These are phyloP conservation scores for Rhyacichthys aspro DNA, from an alignment of 2,797 vertebrate species.

Conservation along the genomic window DNA sequence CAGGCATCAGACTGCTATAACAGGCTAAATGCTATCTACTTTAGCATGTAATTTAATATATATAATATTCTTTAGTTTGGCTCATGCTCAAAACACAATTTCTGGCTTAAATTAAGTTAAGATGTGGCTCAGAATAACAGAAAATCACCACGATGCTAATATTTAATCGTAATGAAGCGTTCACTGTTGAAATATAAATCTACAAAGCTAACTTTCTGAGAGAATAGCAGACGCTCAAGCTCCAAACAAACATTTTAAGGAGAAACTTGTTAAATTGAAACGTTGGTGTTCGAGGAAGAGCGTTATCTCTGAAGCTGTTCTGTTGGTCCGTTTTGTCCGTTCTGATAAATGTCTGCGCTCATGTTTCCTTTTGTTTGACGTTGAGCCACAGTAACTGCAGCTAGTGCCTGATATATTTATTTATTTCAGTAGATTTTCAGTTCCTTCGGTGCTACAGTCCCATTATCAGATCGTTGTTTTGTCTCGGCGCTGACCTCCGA, in stretches of 20 bases:
- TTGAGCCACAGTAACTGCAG: not conserved
- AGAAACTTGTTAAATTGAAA: too few relatives aligned
- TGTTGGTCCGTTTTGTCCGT: slow-evolving; percentile 5
- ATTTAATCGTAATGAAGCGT: too few relatives aligned
- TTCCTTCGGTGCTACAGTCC: too few relatives aligned
- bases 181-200: not conserved
- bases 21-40: too few relatives aligned
- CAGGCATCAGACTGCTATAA: too few relatives aligned
- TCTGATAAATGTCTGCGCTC: slow-evolving; percentile 17
- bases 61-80: too few relatives aligned
- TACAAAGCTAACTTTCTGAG: slow-evolving; percentile 14
- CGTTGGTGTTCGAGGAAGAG: too few relatives aligned
- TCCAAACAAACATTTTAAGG: too few relatives aligned
- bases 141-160: too few relatives aligned
- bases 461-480: slow-evolving; percentile 42
- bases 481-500: slow-evolving; percentile 43
- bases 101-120: not conserved
- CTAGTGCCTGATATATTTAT: too few relatives aligned
- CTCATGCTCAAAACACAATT: not conserved
- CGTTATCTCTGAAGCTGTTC: slow-evolving; percentile 16
- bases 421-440: not conserved
- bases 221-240: too few relatives aligned
- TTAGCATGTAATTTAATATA: too few relatives aligned
- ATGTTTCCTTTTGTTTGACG: not conserved
- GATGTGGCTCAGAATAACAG: not conserved